Evolutionary conservation across 1,140 invertebrate species (phyloP).

Genomic region (Nephila pilipes): DNA sequence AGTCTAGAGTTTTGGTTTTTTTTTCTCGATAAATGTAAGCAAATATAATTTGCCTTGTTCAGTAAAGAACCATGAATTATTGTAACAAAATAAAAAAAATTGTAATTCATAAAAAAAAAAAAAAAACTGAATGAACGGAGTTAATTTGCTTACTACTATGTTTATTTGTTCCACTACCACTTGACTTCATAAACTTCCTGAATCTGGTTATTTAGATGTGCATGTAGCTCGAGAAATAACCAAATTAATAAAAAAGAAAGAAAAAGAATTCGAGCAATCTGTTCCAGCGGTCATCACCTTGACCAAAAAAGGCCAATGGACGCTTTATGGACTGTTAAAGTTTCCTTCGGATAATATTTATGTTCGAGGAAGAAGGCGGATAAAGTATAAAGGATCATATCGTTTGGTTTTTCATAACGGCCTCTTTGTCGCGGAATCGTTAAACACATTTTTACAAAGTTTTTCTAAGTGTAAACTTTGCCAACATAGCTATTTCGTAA

Average conservation of each 20-base stretch:
- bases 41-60: too few relatives aligned
- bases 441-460: background rate
- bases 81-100: too few relatives aligned
- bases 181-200: background rate
- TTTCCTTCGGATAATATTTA: background rate
- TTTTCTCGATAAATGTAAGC: too few relatives aligned
- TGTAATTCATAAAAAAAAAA: too few relatives aligned
- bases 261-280: background rate
- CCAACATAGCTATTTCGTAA: background rate
- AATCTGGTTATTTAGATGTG: background rate
- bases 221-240: background rate
- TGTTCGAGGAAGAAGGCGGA: background rate
- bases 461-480: background rate
- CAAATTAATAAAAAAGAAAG: background rate
- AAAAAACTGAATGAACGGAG: too few relatives aligned
- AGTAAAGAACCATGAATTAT: too few relatives aligned
- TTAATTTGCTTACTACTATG: too few relatives aligned
- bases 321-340: background rate
- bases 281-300: background rate
- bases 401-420: background rate
- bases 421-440: background rate
- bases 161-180: background rate
- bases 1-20: too few relatives aligned
- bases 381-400: background rate
- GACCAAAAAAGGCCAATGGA: background rate